Evolutionary conservation across 2,888 invertebrate genomes (phyloP).

Genomic region (Neocrepidodera transversa): DNA sequence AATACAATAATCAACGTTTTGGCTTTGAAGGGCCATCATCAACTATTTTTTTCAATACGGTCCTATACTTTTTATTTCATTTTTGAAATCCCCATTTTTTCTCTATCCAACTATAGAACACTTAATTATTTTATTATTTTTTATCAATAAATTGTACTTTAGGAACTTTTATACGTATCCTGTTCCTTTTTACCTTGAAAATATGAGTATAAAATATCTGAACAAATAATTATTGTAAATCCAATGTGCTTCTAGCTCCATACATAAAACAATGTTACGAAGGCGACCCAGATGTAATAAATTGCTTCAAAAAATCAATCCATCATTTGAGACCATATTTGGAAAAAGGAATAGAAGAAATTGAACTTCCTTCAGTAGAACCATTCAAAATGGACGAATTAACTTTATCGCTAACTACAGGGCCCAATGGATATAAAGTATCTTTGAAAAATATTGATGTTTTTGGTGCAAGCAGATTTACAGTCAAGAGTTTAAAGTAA

Average conservation of each 20-base stretch:
- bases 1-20: too few species aligned
- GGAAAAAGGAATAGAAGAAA: slow-evolving; percentile 68
- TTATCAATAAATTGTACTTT: neutral
- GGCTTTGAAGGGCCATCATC: too few species aligned
- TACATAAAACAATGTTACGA: slow-evolving; percentile 74
- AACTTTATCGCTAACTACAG: slow-evolving; percentile 65
- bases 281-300: slow-evolving; percentile 66
- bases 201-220: too few species aligned
- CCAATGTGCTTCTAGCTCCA: slow-evolving; percentile 61
- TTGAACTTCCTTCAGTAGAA: slow-evolving; percentile 71
- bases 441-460: slow-evolving; percentile 67
- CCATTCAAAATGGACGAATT: slow-evolving; percentile 71
- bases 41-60: too few species aligned
- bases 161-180: neutral
- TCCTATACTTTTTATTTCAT: too few species aligned
- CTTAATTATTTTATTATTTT: neutral
- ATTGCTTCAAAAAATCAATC: slow-evolving; percentile 66
- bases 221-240: too few species aligned
- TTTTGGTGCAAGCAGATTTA: slow-evolving; percentile 70
- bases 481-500: slow-evolving; percentile 66
- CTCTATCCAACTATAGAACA: neutral
- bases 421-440: slow-evolving; percentile 67
- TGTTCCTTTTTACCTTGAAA: neutral
- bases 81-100: too few species aligned
- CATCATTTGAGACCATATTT: slow-evolving; percentile 68